These are phyloP conservation scores for Naja naja DNA, from an alignment of 2,113 vertebrate genomes.

Conservation along the genomic window DNA sequence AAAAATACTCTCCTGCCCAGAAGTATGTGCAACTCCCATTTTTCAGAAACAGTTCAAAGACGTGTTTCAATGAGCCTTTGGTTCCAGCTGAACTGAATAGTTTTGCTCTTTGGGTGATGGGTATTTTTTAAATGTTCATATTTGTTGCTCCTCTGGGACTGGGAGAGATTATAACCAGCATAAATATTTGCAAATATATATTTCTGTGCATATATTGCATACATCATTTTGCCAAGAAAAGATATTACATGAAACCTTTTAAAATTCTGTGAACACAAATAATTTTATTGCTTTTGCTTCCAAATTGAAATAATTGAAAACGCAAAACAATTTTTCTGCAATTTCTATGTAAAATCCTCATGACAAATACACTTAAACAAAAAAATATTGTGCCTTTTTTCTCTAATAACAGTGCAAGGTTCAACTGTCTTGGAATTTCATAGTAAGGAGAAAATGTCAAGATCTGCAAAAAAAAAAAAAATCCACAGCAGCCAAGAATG, in stretches of 20 bases:
- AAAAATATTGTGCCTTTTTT: neutral
- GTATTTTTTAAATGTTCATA: neutral
- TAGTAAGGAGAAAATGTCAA: conserved; percentile 20
- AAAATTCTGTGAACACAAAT: neutral
- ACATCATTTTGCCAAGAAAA: neutral
- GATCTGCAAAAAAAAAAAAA: neutral
- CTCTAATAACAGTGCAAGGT: neutral
- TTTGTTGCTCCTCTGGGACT: neutral
- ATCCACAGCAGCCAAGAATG: neutral
- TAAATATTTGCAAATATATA: neutral
- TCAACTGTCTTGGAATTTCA: neutral
- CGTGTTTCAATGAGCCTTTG: neutral
- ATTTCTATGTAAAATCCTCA: neutral
- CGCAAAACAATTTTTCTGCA: neutral
- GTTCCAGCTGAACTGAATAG: neutral
- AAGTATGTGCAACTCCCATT: neutral
- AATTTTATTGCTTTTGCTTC: conserved; percentile 57
- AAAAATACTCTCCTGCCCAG: neutral
- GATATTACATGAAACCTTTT: neutral
- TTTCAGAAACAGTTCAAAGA: neutral
- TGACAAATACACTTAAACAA: neutral
- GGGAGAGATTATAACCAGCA: neutral
- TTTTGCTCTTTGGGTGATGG: neutral
- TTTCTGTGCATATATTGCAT: neutral
- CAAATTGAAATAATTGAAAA: neutral